Evolutionary conservation across 2,888 invertebrate genomes (phyloP).

Genomic region (Muscina levida): DNA sequence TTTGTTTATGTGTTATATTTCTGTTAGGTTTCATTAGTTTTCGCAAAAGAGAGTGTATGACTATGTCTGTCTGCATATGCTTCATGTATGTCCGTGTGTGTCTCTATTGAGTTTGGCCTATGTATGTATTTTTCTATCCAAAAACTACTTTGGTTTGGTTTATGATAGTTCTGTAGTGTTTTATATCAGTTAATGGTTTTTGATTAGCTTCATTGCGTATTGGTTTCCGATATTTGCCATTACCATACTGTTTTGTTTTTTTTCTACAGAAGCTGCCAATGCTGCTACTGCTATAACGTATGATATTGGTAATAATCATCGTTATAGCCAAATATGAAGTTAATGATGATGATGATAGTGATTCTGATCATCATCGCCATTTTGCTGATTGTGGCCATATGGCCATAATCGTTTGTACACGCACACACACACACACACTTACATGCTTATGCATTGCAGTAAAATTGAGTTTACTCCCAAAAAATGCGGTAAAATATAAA

Average conservation of each 20-base stretch:
- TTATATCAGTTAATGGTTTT: slow-evolving; percentile 65
- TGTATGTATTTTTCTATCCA: too few relatives aligned
- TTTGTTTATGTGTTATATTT: not conserved
- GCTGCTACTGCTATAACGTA: slow-evolving; percentile 17
- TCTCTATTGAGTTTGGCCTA: not conserved
- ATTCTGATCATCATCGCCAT: slow-evolving; percentile 27
- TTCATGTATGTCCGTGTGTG: not conserved
- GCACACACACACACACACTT: not conserved
- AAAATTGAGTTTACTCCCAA: slow-evolving; percentile 37
- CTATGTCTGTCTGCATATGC: too few relatives aligned
- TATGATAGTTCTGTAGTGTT: slow-evolving; percentile 29
- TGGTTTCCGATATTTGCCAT: slow-evolving; percentile 50
- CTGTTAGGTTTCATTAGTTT: too few relatives aligned
- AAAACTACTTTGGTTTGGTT: too few relatives aligned
- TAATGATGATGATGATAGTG: not conserved
- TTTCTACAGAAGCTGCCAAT: too few relatives aligned
- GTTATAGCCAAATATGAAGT: not conserved
- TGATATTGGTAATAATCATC: slow-evolving; percentile 37
- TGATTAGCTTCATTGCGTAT: slow-evolving; percentile 69
- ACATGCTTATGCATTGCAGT: slow-evolving; percentile 53
- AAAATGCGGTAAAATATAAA: slow-evolving; percentile 66
- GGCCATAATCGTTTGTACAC: not conserved
- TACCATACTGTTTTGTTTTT: too few relatives aligned
- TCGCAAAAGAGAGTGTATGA: too few relatives aligned
- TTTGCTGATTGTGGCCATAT: slow-evolving; percentile 17